Conservation (phyloP, 2,888 invertebrate genomes). For the Agriopis marginaria region DNA sequence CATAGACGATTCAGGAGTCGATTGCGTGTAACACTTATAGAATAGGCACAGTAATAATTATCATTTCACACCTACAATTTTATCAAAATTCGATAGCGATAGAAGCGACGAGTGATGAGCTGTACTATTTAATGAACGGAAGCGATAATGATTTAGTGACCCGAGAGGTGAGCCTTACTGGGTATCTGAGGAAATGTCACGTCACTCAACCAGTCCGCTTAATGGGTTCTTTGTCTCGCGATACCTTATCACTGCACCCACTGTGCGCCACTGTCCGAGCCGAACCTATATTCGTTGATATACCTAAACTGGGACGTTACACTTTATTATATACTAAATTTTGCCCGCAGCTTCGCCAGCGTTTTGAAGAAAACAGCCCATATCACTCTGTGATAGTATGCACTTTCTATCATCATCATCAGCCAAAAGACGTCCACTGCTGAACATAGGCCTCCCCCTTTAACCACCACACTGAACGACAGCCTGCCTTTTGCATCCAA, state of each 20-base stretch:
- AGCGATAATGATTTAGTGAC: constrained; percentile 82
- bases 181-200: constrained; percentile 85
- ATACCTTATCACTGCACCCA: constrained; percentile 77
- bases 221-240: constrained; percentile 84
- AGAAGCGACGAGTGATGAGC: constrained; percentile 53
- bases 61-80: constrained; percentile 38
- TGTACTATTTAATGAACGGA: constrained; percentile 75
- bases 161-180: constrained; percentile 76
- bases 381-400: too few relatives aligned
- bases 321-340: not conserved
- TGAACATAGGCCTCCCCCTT: too few relatives aligned
- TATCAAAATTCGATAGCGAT: constrained; percentile 34
- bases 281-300: constrained; percentile 25
- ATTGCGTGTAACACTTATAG: not conserved
- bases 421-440: too few relatives aligned
- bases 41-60: constrained; percentile 6
- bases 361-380: too few relatives aligned
- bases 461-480: too few relatives aligned
- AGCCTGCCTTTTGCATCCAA: too few relatives aligned
- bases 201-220: constrained; percentile 76
- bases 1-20: not conserved
- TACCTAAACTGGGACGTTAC: constrained; percentile 48
- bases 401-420: too few relatives aligned
- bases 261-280: constrained; percentile 61
- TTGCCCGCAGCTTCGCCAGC: too few relatives aligned